Conservation (phyloP, 2,888 invertebrate species). For the Pantelozetes paolii region DNA sequence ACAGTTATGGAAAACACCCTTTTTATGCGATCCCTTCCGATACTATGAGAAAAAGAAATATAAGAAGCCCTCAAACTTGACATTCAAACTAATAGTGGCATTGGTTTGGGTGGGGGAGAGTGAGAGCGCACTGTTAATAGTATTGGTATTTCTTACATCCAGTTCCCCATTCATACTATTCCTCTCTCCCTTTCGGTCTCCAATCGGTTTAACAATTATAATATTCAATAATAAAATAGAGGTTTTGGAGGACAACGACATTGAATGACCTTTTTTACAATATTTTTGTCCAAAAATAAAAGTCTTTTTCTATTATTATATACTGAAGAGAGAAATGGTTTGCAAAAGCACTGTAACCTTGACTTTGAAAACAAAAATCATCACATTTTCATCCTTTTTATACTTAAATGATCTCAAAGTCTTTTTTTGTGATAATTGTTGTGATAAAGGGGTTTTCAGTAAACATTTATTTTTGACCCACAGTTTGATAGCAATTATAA, state of each 20-base stretch:
- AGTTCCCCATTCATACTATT: neutral
- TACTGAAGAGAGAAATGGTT: too few relatives aligned
- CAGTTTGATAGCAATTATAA: too few relatives aligned
- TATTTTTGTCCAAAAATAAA: neutral
- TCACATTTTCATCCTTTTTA: too few relatives aligned
- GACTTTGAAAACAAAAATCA: slow-evolving; percentile 31
- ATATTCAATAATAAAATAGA: neutral
- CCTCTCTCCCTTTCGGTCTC: slow-evolving; percentile 21
- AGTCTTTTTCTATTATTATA: too few relatives aligned
- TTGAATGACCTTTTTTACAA: slow-evolving; percentile 23
- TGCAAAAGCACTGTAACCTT: too few relatives aligned
- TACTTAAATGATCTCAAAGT: too few relatives aligned
- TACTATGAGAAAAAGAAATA: slow-evolving; percentile 7
- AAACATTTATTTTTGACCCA: too few relatives aligned
- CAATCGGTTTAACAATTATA: slow-evolving; percentile 19
- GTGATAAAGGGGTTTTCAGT: too few relatives aligned
- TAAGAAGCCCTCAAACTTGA: slow-evolving; percentile 21
- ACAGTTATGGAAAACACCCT: neutral
- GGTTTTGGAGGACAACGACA: slow-evolving; percentile 17
- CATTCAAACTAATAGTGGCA: slow-evolving; percentile 6
- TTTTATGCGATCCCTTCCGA: slow-evolving; percentile 27
- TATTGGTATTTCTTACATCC: neutral
- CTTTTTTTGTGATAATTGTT: too few relatives aligned
- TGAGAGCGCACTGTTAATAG: neutral
- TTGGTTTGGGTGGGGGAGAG: slow-evolving; percentile 16